Conservation (phyloP, 2,888 invertebrate species). For the Enoplolaimus lenunculus region DNA sequence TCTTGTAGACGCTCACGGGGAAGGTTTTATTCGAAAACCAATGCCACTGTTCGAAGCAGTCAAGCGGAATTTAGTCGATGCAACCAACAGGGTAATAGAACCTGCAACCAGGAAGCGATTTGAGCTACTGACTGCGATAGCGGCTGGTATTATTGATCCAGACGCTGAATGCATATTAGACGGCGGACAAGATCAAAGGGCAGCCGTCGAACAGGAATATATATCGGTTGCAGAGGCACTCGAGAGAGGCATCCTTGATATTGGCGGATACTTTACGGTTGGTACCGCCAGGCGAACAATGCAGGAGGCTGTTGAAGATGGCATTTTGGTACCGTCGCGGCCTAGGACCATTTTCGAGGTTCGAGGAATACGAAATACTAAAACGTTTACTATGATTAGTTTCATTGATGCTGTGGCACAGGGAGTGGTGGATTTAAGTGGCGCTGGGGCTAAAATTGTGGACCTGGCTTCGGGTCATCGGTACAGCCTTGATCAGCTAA, state of each 20-base stretch:
- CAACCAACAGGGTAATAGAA: constrained; percentile 58
- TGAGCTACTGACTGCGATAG: constrained; percentile 64
- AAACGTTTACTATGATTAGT: constrained; percentile 63
- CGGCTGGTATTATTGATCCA: constrained; percentile 66
- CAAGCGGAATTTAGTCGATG: constrained; percentile 62
- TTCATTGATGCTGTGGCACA: constrained; percentile 62
- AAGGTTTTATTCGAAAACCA: constrained; percentile 64
- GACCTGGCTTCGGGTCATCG: constrained; percentile 25
- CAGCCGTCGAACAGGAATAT: constrained; percentile 56
- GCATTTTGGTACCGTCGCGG: constrained; percentile 68
- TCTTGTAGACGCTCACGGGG: constrained; percentile 61
- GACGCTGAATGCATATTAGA: constrained; percentile 67
- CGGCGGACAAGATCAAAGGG: constrained; percentile 23
- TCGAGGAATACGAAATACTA: constrained; percentile 68
- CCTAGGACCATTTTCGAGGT: constrained; percentile 74
- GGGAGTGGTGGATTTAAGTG: constrained; percentile 57
- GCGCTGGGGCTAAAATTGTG: constrained; percentile 45
- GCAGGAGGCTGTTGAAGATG: constrained; percentile 70
- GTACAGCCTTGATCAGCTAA: constrained; percentile 34
- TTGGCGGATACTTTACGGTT: constrained; percentile 59
- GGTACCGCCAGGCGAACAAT: constrained; percentile 49
- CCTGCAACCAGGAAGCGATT: constrained; percentile 56
- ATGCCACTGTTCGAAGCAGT: constrained; percentile 69
- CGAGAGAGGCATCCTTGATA: constrained; percentile 59
- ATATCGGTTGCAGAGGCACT: constrained; percentile 70